These are phyloP conservation scores for Drosophila helvetica DNA, from an alignment of 2,888 invertebrate genomes.

Conservation along the genomic window DNA sequence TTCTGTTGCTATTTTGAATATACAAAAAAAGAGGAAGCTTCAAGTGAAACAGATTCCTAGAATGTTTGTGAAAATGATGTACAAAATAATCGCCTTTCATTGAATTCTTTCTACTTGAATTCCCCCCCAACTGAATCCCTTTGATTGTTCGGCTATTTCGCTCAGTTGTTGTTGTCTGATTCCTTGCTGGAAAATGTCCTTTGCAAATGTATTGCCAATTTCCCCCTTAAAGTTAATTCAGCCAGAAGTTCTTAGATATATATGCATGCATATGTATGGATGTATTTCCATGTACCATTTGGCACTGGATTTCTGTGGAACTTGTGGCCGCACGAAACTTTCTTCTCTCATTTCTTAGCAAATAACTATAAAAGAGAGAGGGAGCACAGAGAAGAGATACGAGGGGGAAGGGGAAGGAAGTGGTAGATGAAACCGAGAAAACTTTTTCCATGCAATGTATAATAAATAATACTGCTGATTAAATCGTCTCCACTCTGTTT, in stretches of 20 bases:
- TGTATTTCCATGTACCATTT: slow-evolving; percentile 51
- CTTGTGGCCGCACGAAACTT: slow-evolving; percentile 65
- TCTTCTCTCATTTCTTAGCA: slow-evolving; percentile 9
- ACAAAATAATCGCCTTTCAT: slow-evolving; percentile 2
- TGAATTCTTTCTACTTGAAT: background rate
- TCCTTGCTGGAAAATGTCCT: slow-evolving; percentile 10
- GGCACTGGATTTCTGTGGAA: slow-evolving; percentile 58
- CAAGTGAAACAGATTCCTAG: background rate
- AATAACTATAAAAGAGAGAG: slow-evolving; percentile 12
- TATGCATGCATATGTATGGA: too few species aligned
- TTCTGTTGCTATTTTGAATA: background rate
- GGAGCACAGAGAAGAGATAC: background rate
- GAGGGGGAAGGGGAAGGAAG: background rate
- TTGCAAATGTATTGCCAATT: slow-evolving; percentile 8
- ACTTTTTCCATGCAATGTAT: slow-evolving; percentile 71
- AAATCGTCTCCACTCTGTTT: slow-evolving; percentile 68
- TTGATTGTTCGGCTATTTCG: slow-evolving; percentile 5
- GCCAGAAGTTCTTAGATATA: slow-evolving; percentile 55
- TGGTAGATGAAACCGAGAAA: slow-evolving; percentile 45
- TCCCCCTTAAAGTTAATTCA: slow-evolving; percentile 55
- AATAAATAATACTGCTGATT: slow-evolving; percentile 77
- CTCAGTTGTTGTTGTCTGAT: slow-evolving; percentile 13
- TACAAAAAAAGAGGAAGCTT: too few species aligned
- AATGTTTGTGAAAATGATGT: slow-evolving; percentile 1
- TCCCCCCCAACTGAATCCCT: background rate